Base-by-base conservation (phyloP, 2,888 invertebrate genomes). In the Taenaris catops region DNA sequence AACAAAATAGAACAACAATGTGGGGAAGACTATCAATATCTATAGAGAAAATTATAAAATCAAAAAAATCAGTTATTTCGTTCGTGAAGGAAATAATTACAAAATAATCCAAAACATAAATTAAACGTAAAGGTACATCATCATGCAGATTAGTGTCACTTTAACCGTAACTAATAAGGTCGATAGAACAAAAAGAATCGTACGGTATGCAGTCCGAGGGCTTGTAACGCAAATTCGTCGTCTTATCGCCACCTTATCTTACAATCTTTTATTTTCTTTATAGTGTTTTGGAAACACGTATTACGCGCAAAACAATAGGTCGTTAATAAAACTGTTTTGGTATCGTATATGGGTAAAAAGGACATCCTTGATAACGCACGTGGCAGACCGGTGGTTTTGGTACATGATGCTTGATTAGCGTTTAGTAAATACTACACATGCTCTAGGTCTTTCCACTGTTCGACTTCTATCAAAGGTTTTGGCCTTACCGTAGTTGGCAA, bases 331-430 rank as follows among this genome's bases (percentile, higher is more conserved):
- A 25, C 38, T 80, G 76, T 78, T 79, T 78, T 72, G 69, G 58
- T 74, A 42, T 38, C 42, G 59, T 63, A 76, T 67, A 62, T 75
- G 52, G 75, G 73, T 75, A 75, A 76, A 80, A 78, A 73, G 73
- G 75, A 69, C 69, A 63, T 61, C 56, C 41, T 49, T 53, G 62
- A 59, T 61, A 59, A 42, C 45, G 61, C 76, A 76, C 76, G 76
- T 76, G 75, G 71, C 31, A 2, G 8, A 7, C 33, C 28, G 23
- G 39, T 43, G 39, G 39, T 34, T 34, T 12, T 10, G 26, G 34
- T 26, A 21, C 26, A 18, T 14, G 2, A 14, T 14, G 14, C 14
- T 14, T 14, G 14, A 4, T n/a, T n/a, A n/a, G n/a, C n/a, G n/a
- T n/a, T n/a, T n/a, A n/a, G n/a, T n/a, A n/a, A n/a, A n/a, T n/a